A percentile compares a stretch with the other conserved stretches of the same genome.
Conservation (phyloP, 2,888 invertebrate genomes). For the Watsonalla binaria region DNA sequence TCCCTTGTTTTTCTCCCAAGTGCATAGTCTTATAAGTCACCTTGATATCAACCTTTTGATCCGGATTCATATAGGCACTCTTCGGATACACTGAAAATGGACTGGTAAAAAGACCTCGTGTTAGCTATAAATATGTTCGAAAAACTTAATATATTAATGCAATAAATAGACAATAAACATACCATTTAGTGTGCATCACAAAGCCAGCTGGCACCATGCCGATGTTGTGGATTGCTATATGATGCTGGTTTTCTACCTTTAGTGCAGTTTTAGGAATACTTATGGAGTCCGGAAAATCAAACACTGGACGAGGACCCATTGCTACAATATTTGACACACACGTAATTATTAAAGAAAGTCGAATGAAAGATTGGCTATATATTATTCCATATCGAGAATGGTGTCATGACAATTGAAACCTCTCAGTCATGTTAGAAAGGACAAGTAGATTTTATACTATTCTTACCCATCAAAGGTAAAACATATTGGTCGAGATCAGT, state of each 20-base stretch:
- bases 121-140: not conserved
- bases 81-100: conserved; percentile 76
- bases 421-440: not conserved
- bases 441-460: not conserved
- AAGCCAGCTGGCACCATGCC: conserved; percentile 53
- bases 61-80: conserved; percentile 67
- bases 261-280: conserved; percentile 50
- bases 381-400: too few relatives aligned
- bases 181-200: conserved; percentile 54
- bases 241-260: conserved; percentile 47
- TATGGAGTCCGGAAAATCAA: conserved; percentile 60
- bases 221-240: conserved; percentile 45
- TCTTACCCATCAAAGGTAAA: conserved; percentile 80
- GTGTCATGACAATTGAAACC: not conserved
- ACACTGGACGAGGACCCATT: conserved; percentile 63
- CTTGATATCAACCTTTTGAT: conserved; percentile 67
- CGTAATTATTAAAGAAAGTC: too few relatives aligned
- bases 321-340: conserved; percentile 32
- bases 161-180: conserved; percentile 6
- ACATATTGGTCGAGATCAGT: conserved; percentile 74
- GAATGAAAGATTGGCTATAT: too few relatives aligned
- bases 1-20: conserved; percentile 56
- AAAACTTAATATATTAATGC: not conserved
- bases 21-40: conserved; percentile 72
- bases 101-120: conserved; percentile 24